These are phyloP conservation scores for Bursaphelenchus mucronatus DNA, from an alignment of 1,140 invertebrate species.

Conservation along the genomic window DNA sequence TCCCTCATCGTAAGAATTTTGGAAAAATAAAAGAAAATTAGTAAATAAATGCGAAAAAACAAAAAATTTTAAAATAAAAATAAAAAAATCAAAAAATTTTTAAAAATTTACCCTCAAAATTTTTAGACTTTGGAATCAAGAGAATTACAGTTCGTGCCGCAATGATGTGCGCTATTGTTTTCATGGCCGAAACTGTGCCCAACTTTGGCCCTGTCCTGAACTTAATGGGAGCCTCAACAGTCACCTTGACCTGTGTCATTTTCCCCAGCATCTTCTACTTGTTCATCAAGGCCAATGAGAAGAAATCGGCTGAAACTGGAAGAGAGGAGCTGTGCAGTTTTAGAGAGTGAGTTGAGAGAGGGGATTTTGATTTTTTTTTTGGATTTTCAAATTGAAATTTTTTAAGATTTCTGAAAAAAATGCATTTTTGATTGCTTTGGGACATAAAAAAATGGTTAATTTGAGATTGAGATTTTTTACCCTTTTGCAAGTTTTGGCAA, in stretches of 20 bases:
- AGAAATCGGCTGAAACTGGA: constrained; percentile 20
- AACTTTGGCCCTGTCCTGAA: constrained; percentile 81
- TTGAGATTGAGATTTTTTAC: too few relatives aligned
- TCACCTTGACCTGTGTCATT: constrained; percentile 66
- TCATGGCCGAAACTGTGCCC: constrained; percentile 77
- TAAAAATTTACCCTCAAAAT: too few relatives aligned
- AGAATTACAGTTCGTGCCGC: constrained; percentile 72
- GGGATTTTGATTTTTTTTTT: neutral
- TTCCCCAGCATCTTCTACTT: constrained; percentile 60
- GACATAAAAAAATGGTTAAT: too few relatives aligned
- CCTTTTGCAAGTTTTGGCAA: too few relatives aligned
- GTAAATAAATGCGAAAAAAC: too few relatives aligned
- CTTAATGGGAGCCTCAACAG: constrained; percentile 77
- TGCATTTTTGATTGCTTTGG: too few relatives aligned
- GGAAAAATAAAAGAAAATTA: too few relatives aligned
- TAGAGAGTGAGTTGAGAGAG: constrained; percentile 15
- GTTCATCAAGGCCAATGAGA: constrained; percentile 44
- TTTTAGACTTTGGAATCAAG: constrained; percentile 62
- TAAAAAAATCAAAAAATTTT: too few relatives aligned
- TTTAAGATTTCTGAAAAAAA: neutral
- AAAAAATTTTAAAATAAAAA: too few relatives aligned
- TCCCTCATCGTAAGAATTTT: constrained; percentile 48
- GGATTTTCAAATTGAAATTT: neutral
- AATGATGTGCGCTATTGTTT: constrained; percentile 71
- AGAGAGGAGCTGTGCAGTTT: neutral